Percentiles rank a stretch among this genome's conserved stretches.
phyloP scores from a whole-genome alignment of 2,888 invertebrate genomes.

The Trissonchulus latispiculum region DNA sequence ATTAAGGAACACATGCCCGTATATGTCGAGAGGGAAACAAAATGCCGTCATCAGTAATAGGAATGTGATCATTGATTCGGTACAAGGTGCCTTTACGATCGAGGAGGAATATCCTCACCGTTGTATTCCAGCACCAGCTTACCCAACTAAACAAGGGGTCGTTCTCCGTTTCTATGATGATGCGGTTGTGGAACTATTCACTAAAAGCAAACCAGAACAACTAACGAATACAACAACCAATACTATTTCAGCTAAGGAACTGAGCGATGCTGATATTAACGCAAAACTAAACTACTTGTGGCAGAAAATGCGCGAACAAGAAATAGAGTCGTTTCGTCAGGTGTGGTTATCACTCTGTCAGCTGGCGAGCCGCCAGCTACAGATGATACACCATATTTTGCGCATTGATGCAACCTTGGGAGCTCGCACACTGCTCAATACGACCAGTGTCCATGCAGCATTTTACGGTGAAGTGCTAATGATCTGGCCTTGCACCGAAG shows the following conservation, averaged over 20 bases:
- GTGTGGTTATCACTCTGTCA: background rate
- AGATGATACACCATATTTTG: background rate
- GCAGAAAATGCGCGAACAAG: background rate
- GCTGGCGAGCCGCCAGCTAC: background rate
- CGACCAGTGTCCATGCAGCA: background rate
- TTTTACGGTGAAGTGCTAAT: background rate
- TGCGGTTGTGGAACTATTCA: background rate
- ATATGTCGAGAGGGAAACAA: background rate
- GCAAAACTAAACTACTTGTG: background rate
- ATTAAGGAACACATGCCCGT: background rate
- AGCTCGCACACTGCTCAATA: background rate
- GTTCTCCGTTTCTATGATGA: background rate
- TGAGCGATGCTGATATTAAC: background rate
- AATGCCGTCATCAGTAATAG: background rate
- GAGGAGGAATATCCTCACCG: background rate
- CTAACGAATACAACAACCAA: background rate
- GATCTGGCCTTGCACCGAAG: background rate
- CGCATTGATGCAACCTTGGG: background rate
- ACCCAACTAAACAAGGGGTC: background rate
- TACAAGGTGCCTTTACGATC: constrained; percentile 1
- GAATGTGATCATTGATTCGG: background rate
- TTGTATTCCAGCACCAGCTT: background rate
- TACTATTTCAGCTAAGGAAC: background rate
- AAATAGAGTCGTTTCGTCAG: background rate
- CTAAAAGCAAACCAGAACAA: background rate